These are phyloP conservation scores for Recurvirostra avosetta DNA, from an alignment of 2,113 vertebrate genomes.

Conservation along the genomic window DNA sequence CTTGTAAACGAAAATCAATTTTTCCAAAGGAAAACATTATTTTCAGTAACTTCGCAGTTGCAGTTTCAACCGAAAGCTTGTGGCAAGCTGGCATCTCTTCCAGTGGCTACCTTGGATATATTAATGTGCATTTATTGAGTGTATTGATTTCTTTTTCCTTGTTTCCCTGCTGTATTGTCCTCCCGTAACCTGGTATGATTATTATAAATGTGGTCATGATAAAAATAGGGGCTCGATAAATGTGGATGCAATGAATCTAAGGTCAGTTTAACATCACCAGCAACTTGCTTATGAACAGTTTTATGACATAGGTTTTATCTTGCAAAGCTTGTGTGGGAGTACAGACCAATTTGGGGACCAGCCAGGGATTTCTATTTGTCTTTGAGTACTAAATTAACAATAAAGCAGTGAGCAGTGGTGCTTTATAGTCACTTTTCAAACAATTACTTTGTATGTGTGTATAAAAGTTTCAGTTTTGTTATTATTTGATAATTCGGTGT, in stretches of 20 bases:
- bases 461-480: constrained; percentile 32
- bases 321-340: not conserved
- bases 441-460: not conserved
- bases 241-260: not conserved
- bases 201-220: not conserved
- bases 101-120: not conserved
- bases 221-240: not conserved
- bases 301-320: not conserved
- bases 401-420: not conserved
- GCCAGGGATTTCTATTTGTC: not conserved
- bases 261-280: not conserved
- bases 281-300: not conserved
- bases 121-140: not conserved
- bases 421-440: not conserved
- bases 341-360: not conserved
- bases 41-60: not conserved
- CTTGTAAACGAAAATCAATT: constrained; percentile 6
- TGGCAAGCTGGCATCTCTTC: not conserved
- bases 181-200: not conserved
- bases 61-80: not conserved
- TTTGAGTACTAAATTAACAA: not conserved
- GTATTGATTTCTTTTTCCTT: not conserved
- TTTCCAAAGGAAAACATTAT: not conserved
- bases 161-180: not conserved
- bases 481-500: constrained; percentile 11